These are phyloP conservation scores for Cyprinella venusta DNA, from an alignment of 2,797 vertebrate species.

Conservation along the genomic window DNA sequence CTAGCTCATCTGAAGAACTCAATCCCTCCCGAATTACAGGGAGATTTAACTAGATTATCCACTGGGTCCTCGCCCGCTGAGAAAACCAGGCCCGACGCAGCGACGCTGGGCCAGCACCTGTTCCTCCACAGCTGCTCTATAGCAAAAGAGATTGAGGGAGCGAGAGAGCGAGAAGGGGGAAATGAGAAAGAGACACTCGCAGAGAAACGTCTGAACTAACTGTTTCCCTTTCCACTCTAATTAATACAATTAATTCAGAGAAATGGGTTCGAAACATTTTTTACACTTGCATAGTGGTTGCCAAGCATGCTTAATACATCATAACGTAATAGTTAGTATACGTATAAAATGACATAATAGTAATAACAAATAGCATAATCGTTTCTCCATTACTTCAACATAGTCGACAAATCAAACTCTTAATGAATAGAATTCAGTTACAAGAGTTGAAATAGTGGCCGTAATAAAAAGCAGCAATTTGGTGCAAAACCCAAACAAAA, in stretches of 20 bases:
- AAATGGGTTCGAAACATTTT: background rate
- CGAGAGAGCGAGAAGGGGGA: conserved; percentile 48
- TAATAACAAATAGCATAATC: conserved; percentile 64
- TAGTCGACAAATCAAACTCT: conserved; percentile 68
- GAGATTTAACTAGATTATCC: conserved; percentile 83
- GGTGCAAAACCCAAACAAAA: conserved; percentile 74
- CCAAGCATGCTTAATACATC: conserved; percentile 13
- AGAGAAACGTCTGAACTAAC: conserved; percentile 39
- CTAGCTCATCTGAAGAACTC: conserved; percentile 83
- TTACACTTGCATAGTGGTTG: background rate
- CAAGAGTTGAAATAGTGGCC: conserved; percentile 72
- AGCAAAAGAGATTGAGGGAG: conserved; percentile 52
- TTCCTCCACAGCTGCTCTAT: conserved; percentile 69
- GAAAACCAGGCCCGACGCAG: conserved; percentile 78
- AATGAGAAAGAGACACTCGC: conserved; percentile 40
- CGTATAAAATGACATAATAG: conserved; percentile 66
- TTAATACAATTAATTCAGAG: conserved; percentile 47
- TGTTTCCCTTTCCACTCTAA: conserved; percentile 50
- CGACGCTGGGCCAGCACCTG: conserved; percentile 82
- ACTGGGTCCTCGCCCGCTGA: conserved; percentile 72
- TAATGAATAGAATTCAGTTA: conserved; percentile 70
- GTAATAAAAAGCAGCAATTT: conserved; percentile 73
- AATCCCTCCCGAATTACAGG: conserved; percentile 84
- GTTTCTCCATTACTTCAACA: conserved; percentile 72
- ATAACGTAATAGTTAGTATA: conserved; percentile 69